A percentile compares a stretch with the other conserved stretches of the same genome.
phyloP scores from a whole-genome alignment of 2,113 vertebrate species.

The Castor canadensis region DNA sequence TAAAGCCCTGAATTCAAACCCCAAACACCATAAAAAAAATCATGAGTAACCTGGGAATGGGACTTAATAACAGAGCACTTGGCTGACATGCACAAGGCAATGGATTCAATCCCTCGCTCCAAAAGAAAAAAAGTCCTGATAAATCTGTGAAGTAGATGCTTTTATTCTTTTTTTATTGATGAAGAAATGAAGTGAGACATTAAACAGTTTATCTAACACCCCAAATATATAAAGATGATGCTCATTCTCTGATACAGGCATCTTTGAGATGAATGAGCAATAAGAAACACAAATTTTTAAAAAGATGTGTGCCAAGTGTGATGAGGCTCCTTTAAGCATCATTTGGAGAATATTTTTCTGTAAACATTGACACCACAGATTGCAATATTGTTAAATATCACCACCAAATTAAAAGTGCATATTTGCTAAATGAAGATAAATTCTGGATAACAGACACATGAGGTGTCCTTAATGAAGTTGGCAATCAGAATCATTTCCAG shows the following conservation, averaged over 20 bases:
- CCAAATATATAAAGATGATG: neutral
- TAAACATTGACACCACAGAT: slow-evolving; percentile 41
- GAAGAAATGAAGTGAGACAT: slow-evolving; percentile 2
- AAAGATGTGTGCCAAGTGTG: neutral
- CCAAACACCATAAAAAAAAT: too few relatives aligned
- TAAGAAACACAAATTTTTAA: slow-evolving; percentile 26
- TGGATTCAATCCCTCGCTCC: neutral
- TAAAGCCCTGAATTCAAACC: too few relatives aligned
- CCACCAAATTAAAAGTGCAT: slow-evolving; percentile 44
- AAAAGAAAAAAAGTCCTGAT: neutral
- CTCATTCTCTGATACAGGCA: neutral
- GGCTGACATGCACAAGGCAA: neutral
- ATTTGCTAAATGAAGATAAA: slow-evolving; percentile 48
- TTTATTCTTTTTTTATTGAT: neutral
- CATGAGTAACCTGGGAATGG: too few relatives aligned
- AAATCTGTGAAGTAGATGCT: neutral
- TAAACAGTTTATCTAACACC: neutral
- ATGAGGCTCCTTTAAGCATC: neutral
- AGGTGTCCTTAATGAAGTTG: neutral
- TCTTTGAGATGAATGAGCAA: slow-evolving; percentile 35
- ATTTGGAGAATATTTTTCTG: neutral
- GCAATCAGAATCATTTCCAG: neutral
- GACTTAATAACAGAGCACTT: neutral
- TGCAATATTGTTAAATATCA: slow-evolving; percentile 52
- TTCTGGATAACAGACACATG: slow-evolving; percentile 20